Percentiles rank a stretch among this genome's conserved stretches.
phyloP scores from a whole-genome alignment of 2,888 invertebrate species.

The Machimus rusticus region DNA sequence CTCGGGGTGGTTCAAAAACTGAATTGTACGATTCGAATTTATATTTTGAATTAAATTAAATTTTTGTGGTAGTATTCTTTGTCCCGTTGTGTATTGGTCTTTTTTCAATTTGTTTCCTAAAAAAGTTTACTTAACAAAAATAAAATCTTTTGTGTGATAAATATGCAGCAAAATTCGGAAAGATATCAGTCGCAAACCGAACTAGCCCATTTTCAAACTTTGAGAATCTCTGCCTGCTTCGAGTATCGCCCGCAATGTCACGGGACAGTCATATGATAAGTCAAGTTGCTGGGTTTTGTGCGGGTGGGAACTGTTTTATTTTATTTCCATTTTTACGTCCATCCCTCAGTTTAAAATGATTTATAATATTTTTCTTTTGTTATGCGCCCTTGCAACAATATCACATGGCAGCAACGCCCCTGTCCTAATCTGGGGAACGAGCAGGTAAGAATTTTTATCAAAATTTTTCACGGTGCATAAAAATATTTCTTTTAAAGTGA shows the following conservation, averaged over 20 bases:
- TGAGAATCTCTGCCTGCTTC: neutral
- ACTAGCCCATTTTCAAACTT: neutral
- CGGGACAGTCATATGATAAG: neutral
- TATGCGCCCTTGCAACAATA: constrained; percentile 55
- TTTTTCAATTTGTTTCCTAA: neutral
- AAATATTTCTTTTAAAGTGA: constrained; percentile 49
- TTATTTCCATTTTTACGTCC: neutral
- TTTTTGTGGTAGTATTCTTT: neutral
- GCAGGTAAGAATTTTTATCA: constrained; percentile 54
- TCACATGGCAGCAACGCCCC: constrained; percentile 65
- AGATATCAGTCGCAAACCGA: neutral
- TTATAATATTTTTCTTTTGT: constrained; percentile 55
- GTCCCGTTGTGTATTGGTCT: neutral
- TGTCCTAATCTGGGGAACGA: constrained; percentile 68
- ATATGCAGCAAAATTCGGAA: neutral
- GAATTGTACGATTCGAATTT: neutral
- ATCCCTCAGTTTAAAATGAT: constrained; percentile 52
- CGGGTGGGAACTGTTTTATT: neutral
- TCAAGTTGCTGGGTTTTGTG: neutral
- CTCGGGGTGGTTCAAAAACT: neutral
- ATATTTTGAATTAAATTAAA: neutral
- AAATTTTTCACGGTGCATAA: neutral
- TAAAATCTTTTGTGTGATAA: neutral
- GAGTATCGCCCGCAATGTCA: neutral
- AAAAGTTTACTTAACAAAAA: neutral